Evolutionary conservation across 2,113 vertebrate genomes (phyloP).

Genomic region (Cyphomyrus plagiostoma): DNA sequence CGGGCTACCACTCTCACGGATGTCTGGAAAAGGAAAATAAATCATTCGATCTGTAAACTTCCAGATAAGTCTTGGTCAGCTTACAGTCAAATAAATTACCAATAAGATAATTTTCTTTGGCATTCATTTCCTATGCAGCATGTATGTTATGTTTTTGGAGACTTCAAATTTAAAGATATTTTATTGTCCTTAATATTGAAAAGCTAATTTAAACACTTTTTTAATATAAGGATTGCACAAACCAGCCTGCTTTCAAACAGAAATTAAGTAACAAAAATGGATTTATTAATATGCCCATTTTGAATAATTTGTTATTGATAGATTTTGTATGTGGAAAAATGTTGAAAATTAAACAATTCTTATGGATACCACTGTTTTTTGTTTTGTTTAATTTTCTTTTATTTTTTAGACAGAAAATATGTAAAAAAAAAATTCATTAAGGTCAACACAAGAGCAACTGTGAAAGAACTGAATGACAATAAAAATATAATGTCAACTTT

Average conservation of each 20-base stretch:
- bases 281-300: not conserved
- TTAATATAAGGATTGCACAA: not conserved
- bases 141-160: conserved; percentile 32
- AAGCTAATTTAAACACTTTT: not conserved
- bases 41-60: conserved; percentile 53
- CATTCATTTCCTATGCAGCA: conserved; percentile 44
- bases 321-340: not conserved
- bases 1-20: conserved; percentile 97
- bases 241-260: not conserved
- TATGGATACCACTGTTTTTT: no score
- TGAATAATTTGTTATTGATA: not conserved
- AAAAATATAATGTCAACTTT: not conserved
- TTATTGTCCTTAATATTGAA: not conserved
- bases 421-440: not conserved
- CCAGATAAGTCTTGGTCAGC: conserved; percentile 37
- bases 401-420: not conserved
- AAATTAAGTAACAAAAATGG: not conserved
- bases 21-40: conserved; percentile 75
- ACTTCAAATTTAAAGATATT: not conserved
- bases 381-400: not conserved
- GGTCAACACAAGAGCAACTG: conserved; percentile 9
- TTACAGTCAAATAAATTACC: conserved; percentile 10
- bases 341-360: not conserved
- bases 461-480: conserved; percentile 17
- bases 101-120: conserved; percentile 44